Percentiles rank a stretch among this genome's conserved stretches.
These are phyloP conservation scores for Danio kyathit DNA, from an alignment of 2,797 vertebrate genomes.

Conservation along the genomic window DNA sequence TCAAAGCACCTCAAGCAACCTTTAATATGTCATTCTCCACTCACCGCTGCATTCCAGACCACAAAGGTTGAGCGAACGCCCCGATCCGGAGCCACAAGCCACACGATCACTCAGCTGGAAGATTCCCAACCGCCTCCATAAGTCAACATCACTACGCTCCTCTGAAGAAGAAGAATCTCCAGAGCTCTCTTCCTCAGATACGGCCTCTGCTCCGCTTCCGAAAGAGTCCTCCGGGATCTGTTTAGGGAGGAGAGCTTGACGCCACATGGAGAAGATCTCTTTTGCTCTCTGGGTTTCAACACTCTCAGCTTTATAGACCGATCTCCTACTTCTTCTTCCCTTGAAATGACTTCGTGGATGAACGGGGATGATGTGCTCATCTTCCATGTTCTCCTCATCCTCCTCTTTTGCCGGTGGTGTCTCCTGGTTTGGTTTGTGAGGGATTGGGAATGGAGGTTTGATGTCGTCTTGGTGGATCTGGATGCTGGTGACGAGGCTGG, in stretches of 20 bases:
- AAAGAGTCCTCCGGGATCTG: background rate
- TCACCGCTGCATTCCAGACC: slow-evolving; percentile 52
- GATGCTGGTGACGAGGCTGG: slow-evolving; percentile 37
- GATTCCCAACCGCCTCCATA: slow-evolving; percentile 45
- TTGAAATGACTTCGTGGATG: background rate
- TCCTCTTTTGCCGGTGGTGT: background rate
- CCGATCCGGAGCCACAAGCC: slow-evolving; percentile 46
- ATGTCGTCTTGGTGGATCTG: background rate
- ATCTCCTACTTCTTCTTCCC: background rate
- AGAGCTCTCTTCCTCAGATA: slow-evolving; percentile 1
- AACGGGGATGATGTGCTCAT: slow-evolving; percentile 34
- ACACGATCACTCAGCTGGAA: slow-evolving; percentile 54
- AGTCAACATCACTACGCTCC: background rate
- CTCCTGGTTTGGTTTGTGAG: background rate
- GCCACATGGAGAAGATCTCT: background rate
- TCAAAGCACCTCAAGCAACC: background rate
- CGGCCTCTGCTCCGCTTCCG: slow-evolving; percentile 6
- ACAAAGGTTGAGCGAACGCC: slow-evolving; percentile 41
- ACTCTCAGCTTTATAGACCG: background rate
- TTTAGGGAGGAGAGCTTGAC: background rate
- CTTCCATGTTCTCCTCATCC: background rate
- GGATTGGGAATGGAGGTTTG: background rate
- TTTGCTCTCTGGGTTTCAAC: background rate
- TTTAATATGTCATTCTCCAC: background rate
- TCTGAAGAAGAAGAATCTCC: slow-evolving; percentile 1